Evolutionary conservation across 37 sponge, comb jelly and placozoan genomes (phyloP), one percentile per base, ranked within the genome.

Genomic region (Bolinopsis microptera): DNA sequence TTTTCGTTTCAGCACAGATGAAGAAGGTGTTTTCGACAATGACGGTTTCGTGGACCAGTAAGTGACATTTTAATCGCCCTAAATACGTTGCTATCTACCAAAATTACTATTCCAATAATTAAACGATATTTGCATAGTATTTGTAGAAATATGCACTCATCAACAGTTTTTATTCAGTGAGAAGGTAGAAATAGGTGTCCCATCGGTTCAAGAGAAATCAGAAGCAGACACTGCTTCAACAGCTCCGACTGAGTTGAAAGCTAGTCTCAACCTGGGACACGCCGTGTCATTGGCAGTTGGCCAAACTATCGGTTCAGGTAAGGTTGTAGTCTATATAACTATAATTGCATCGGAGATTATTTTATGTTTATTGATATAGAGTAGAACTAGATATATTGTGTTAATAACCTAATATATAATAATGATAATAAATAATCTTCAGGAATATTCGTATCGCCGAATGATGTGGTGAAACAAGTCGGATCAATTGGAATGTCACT

Each of bases 401-500:
- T n/a, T n/a, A n/a, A n/a, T n/a, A n/a, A n/a, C n/a, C n/a, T n/a
- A n/a, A n/a, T n/a, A n/a, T n/a, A n/a, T n/a, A n/a, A n/a, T n/a
- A n/a, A n/a, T n/a, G n/a, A n/a, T n/a, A n/a, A n/a, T n/a, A n/a
- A n/a, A n/a, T n/a, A n/a, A 5, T 28, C 26, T n/a, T 72, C 75
- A 72, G 75, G 75, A 23, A 72, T 72, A 72, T 72, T 72, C 26
- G 31, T 72, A 23, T 72, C 75, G 5, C 75, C 75, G 3, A 72
- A 72, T 28, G 75, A 72, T 72, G 75, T 72, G 13, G 75, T 72
- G 5, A 72, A 72, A 28, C 75, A 72, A 72, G 75, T 72, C 26
- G 75, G 75, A 72, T 72, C 75, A 30, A 72, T 72, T 30, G 75
- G 75, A 72, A 72, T 72, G 75, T 72, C 75, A 3, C 75, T 72